phyloP scores from a whole-genome alignment of 2,888 invertebrate species.

The Opisthograptis luteolata region DNA sequence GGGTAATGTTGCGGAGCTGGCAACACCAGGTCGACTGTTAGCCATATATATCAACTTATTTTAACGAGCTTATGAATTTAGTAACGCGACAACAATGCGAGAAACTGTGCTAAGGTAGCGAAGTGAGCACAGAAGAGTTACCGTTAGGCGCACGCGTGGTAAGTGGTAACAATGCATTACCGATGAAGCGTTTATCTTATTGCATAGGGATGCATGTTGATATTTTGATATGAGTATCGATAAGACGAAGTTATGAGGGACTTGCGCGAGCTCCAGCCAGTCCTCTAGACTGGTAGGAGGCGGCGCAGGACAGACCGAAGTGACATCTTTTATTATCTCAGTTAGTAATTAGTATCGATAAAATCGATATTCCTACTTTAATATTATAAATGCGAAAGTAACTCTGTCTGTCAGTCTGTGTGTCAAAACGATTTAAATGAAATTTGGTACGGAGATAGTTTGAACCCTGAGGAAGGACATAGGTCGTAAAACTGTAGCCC shows the following conservation, averaged over 20 bases:
- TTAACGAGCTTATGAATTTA: conserved; percentile 40
- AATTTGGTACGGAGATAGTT: no score
- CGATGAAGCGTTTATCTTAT: conserved; percentile 50
- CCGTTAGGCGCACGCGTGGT: conserved; percentile 45
- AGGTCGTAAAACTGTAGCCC: no score
- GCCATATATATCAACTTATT: conserved; percentile 38
- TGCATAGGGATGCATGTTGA: conserved; percentile 10
- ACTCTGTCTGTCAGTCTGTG: no score
- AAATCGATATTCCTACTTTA: no score
- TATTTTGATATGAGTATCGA: background rate
- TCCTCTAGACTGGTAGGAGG: no score
- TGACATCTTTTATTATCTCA: no score
- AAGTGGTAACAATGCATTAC: conserved; percentile 42
- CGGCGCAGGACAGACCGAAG: no score
- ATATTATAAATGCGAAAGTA: no score
- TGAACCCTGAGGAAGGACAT: no score
- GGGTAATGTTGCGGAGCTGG: background rate
- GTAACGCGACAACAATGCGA: conserved; percentile 43
- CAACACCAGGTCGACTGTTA: conserved; percentile 1
- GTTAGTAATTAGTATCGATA: no score
- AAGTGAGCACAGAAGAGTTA: conserved; percentile 31
- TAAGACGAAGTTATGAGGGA: background rate
- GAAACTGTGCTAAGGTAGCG: conserved; percentile 28
- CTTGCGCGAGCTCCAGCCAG: background rate
- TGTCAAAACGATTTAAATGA: no score